Percentiles rank a stretch among this genome's conserved stretches.
Evolutionary conservation across 2,797 vertebrate species (phyloP).

Genomic region (Sternotherus odoratus): DNA sequence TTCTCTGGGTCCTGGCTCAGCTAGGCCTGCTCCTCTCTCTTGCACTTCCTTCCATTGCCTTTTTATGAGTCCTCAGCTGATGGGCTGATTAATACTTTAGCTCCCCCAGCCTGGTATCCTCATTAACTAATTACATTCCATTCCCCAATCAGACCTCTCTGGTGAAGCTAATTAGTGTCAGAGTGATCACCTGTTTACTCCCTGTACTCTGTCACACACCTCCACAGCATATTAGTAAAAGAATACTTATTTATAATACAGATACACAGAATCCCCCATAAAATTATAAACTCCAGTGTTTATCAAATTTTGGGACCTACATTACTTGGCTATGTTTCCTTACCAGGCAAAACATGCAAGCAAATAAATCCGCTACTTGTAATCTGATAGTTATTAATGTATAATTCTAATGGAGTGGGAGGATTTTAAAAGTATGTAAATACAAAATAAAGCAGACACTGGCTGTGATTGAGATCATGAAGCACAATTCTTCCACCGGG

Average conservation of each 20-base stretch:
- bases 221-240: background rate
- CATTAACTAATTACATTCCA: background rate
- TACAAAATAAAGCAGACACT: background rate
- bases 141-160: background rate
- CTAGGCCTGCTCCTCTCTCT: too few species aligned
- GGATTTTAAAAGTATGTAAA: conserved; percentile 5
- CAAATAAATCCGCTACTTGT: background rate
- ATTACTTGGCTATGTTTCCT: background rate
- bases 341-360: background rate
- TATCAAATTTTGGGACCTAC: background rate
- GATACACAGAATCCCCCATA: background rate
- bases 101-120: background rate
- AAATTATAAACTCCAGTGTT: background rate
- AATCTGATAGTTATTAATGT: background rate
- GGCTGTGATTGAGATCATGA: background rate
- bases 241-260: background rate
- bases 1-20: too few species aligned
- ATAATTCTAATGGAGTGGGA: background rate
- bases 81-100: background rate
- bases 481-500: background rate
- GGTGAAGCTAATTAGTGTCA: background rate
- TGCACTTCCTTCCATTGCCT: too few species aligned
- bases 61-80: too few species aligned
- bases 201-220: background rate
- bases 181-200: background rate